Conservation (phyloP, 2,888 invertebrate species). For the Spodoptera exigua region DNA sequence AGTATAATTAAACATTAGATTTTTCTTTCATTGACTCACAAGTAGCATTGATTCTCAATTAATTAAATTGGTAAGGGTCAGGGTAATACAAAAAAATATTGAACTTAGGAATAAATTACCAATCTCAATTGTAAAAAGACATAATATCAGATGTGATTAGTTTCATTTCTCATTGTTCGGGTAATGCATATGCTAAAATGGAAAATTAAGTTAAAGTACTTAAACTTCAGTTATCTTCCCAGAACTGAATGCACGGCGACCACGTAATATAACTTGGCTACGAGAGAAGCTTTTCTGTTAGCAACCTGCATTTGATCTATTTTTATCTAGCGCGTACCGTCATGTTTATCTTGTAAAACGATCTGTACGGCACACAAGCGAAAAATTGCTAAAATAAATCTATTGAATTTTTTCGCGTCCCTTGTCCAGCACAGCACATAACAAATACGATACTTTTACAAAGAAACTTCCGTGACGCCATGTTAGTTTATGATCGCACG, state of each 20-base stretch:
- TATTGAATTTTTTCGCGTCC: constrained; percentile 19
- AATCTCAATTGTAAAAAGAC: no score
- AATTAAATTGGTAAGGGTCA: no score
- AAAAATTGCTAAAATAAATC: constrained; percentile 48
- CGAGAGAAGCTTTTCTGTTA: constrained; percentile 60
- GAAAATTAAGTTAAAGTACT: no score
- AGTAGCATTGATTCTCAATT: no score
- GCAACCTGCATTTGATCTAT: constrained; percentile 66
- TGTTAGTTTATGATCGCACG: constrained; percentile 22
- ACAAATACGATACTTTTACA: constrained; percentile 26
- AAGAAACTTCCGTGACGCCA: constrained; percentile 27
- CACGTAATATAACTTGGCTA: constrained; percentile 55
- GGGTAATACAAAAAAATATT: no score
- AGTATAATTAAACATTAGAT: no score
- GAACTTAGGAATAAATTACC: no score
- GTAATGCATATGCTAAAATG: no score
- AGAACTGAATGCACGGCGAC: constrained; percentile 38
- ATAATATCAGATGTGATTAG: no score
- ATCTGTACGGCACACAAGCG: constrained; percentile 48
- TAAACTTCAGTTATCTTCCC: background rate
- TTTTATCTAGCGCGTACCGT: constrained; percentile 63
- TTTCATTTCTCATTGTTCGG: no score
- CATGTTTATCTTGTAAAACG: constrained; percentile 63
- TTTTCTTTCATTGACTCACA: no score
- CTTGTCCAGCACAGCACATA: constrained; percentile 6